phyloP scores from a whole-genome alignment of 2,888 invertebrate genomes.

The Halictus ligatus region DNA sequence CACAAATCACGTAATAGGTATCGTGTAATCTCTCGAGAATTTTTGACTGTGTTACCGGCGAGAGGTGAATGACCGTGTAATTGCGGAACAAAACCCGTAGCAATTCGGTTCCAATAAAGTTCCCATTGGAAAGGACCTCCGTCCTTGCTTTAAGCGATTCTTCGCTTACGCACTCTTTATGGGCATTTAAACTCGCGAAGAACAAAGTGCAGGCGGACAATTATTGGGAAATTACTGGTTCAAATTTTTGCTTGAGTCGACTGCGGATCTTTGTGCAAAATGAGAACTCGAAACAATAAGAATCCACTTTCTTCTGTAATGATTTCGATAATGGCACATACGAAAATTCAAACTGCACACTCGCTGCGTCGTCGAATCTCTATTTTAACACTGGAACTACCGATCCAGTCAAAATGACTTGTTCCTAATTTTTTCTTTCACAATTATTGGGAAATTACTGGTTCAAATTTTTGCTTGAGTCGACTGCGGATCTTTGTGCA shows the following conservation, averaged over 20 bases:
- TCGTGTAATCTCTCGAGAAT: conserved; percentile 43
- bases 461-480: neutral
- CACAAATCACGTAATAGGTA: conserved; percentile 49
- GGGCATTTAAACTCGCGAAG: neutral
- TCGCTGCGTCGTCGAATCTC: too few relatives aligned
- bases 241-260: neutral
- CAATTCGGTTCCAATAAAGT: conserved; percentile 25
- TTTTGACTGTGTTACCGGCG: conserved; percentile 15
- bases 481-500: neutral
- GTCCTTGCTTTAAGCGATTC: conserved; percentile 6
- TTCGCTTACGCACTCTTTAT: conserved; percentile 1
- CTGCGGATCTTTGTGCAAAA: too few relatives aligned
- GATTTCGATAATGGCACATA: too few relatives aligned
- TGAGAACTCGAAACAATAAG: too few relatives aligned
- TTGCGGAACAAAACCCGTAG: conserved; percentile 28
- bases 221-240: neutral
- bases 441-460: neutral
- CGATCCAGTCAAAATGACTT: too few relatives aligned
- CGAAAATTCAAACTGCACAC: too few relatives aligned
- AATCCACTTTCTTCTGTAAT: too few relatives aligned
- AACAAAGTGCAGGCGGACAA: neutral
- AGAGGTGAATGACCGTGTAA: conserved; percentile 29
- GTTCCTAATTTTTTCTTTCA: too few relatives aligned
- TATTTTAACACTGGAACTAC: too few relatives aligned
- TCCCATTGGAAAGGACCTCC: neutral